Evolutionary conservation across 1,140 invertebrate species (phyloP), one percentile per base, ranked within the genome.

Genomic region (Polyergus mexicanus): DNA sequence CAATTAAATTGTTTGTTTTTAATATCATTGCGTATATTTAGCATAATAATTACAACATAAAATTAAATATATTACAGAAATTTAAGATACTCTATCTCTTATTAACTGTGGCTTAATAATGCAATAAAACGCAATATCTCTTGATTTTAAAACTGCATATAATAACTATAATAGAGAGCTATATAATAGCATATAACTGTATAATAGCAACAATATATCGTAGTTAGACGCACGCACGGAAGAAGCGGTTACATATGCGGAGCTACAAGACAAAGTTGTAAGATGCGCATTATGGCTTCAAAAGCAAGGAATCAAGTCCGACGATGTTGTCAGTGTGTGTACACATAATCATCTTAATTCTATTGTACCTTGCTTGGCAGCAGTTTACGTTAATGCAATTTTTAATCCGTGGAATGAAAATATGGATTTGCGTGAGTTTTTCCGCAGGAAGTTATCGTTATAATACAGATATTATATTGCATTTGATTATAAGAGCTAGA

Each of bases 171-270:
- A 47, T 47, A 47, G 44, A 38, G 38, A 38, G 4, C 38, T 38
- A 8, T 16, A 51, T 51, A 51, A 51, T 51, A 51, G 47, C 16
- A 16, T 44, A 51, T 19, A 51, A 51, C 13, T 3, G 16, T 11
- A 51, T 19, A 51, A 51, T 47, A 47, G 44, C 41, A 44, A 11
- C 10, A 44, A 44, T 19, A 19, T 51, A 51, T 19, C 4, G 16
- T 51, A 96, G 96, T 92, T 96, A 54, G 95, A 96, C 78, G 93
- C 91, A 47, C 77, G 86, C 0, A 96, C 95, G 2, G 95, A 93
- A 0, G 78, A 94, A 54, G 51, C 92, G 32, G 94, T 96, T 74
- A 95, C 95, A 0, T 94, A 92, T 35, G 86, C 38, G 5, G 93
- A 93, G 1, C 93, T 96, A 2, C 83, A 92, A 7, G 86, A 89